Conservation (phyloP, 2,113 vertebrate species). For the Emberiza fucata region DNA sequence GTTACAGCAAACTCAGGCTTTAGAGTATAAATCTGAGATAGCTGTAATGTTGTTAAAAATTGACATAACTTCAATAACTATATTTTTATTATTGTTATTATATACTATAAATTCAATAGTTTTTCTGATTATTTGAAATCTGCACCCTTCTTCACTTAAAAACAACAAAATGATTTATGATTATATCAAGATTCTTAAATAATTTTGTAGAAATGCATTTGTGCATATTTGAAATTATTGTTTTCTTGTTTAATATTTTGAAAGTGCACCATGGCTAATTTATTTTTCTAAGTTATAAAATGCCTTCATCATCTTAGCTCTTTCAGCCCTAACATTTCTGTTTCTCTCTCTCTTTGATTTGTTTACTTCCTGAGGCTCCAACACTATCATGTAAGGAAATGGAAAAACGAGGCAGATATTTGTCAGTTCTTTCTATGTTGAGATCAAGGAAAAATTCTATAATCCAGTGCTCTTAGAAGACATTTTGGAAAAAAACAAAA, state of each 20-base stretch:
- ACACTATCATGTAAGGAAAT: neutral
- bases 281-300: neutral
- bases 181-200: neutral
- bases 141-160: neutral
- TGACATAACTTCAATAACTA: neutral
- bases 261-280: neutral
- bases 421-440: neutral
- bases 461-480: neutral
- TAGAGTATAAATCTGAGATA: neutral
- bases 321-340: neutral
- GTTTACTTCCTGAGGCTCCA: neutral
- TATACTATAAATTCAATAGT: neutral
- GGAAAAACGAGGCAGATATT: neutral
- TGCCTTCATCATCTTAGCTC: neutral
- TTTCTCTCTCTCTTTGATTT: neutral
- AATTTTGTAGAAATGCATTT: neutral
- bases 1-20: neutral
- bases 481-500: rapidly evolving
- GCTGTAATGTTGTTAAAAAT: neutral
- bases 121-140: neutral
- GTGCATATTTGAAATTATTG: neutral
- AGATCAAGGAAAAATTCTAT: neutral
- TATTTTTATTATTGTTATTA: no score
- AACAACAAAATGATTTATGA: neutral
- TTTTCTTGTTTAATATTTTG: neutral